Conservation (phyloP, 2,888 invertebrate species). For the Sinohyriopsis cumingii region DNA sequence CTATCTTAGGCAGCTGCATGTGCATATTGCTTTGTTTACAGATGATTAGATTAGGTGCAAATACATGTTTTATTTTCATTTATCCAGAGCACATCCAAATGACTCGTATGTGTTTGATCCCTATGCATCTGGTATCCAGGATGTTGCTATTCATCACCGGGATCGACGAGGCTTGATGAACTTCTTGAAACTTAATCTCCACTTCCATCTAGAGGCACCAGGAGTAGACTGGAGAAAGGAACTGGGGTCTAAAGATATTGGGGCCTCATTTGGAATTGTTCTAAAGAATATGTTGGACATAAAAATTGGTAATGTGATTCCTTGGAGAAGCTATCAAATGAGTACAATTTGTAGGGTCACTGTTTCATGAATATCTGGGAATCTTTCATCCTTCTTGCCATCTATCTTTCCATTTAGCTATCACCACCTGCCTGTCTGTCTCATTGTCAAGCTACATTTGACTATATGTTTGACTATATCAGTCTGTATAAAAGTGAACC, state of each 20-base stretch:
- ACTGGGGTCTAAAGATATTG: constrained; percentile 45
- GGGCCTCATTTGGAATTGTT: constrained; percentile 53
- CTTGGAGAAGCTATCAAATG: background rate
- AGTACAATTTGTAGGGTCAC: background rate
- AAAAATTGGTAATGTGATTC: constrained; percentile 34
- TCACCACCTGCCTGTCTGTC: too few relatives aligned
- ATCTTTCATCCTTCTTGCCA: too few relatives aligned
- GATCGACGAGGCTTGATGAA: constrained; percentile 10
- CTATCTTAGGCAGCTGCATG: too few relatives aligned
- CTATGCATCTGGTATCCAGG: constrained; percentile 18
- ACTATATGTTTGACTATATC: too few relatives aligned
- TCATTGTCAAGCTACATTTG: too few relatives aligned
- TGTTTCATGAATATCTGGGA: too few relatives aligned
- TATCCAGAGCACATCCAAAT: constrained; percentile 5
- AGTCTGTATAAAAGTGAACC: too few relatives aligned
- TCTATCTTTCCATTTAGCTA: too few relatives aligned
- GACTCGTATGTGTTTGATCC: constrained; percentile 20
- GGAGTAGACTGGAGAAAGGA: constrained; percentile 51
- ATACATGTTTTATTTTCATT: too few relatives aligned
- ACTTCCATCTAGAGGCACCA: constrained; percentile 45
- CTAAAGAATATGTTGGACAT: constrained; percentile 50
- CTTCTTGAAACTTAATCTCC: background rate
- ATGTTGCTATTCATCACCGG: constrained; percentile 10
- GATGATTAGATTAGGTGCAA: too few relatives aligned
- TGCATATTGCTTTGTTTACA: too few relatives aligned